A percentile compares a stretch with the other conserved stretches of the same genome.
Evolutionary conservation across 1,140 invertebrate species (phyloP).

Genomic region (Scylla paramamosain): DNA sequence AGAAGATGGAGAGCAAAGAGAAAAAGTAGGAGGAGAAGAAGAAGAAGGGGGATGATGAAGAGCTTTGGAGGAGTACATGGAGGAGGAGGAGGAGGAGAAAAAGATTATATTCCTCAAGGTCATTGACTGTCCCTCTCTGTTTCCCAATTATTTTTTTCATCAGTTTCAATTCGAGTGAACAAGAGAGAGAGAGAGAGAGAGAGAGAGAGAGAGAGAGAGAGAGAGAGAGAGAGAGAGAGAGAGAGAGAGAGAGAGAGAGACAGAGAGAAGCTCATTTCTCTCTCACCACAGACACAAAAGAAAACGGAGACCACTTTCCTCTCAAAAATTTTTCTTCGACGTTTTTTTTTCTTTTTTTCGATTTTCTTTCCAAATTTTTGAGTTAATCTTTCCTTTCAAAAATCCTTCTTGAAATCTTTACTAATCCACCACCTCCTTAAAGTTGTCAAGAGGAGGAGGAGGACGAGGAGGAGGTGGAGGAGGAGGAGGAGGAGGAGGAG

Average conservation of each 20-base stretch:
- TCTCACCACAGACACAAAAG: no score
- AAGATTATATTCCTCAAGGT: neutral
- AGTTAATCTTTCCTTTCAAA: no score
- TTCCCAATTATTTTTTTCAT: neutral
- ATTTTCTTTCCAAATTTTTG: no score
- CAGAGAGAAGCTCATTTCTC: neutral
- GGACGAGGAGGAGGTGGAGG: no score
- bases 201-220: conserved; percentile 25
- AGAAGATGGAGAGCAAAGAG: neutral
- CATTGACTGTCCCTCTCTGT: neutral
- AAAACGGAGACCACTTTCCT: no score
- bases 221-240: conserved; percentile 26
- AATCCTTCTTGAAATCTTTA: no score
- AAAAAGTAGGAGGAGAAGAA: neutral
- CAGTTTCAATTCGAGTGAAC: neutral
- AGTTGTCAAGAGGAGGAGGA: no score
- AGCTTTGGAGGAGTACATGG: neutral
- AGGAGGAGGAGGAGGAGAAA: neutral
- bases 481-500: neutral
- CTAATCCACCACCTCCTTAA: no score
- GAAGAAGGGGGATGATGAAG: neutral
- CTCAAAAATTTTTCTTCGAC: no score
- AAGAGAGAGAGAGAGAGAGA: conserved; percentile 28
- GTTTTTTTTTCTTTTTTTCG: no score
- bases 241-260: neutral